Evolutionary conservation across 2,888 invertebrate genomes (phyloP).

Genomic region (Drosophila neutralis): DNA sequence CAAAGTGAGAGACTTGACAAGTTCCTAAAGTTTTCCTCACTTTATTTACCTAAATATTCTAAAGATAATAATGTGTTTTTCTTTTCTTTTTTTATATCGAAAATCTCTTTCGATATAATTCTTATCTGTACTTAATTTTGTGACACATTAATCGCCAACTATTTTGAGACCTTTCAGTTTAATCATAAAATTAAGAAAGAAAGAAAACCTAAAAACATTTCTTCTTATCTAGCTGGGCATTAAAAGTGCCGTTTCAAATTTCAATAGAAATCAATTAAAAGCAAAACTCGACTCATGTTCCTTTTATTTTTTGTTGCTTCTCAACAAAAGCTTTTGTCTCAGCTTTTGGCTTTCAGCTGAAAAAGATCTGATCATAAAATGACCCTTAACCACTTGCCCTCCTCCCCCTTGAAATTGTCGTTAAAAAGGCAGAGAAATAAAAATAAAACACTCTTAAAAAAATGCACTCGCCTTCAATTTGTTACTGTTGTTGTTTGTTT

Average conservation of each 20-base stretch:
- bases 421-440: constrained; percentile 56
- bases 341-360: constrained; percentile 46
- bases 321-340: constrained; percentile 52
- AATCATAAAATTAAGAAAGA: constrained; percentile 32
- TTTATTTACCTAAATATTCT: constrained; percentile 10
- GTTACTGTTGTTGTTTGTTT: constrained; percentile 32
- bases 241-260: constrained; percentile 75
- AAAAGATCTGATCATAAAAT: constrained; percentile 41
- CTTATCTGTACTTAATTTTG: constrained; percentile 4
- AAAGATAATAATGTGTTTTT: constrained; percentile 10
- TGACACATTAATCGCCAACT: constrained; percentile 9
- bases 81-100: neutral
- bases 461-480: constrained; percentile 55
- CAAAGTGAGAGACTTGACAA: constrained; percentile 18
- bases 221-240: constrained; percentile 43
- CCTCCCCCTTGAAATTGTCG: constrained; percentile 65
- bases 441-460: constrained; percentile 25
- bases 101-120: constrained; percentile 13
- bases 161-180: constrained; percentile 19
- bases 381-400: constrained; percentile 2
- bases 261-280: constrained; percentile 74
- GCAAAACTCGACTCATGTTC: constrained; percentile 57
- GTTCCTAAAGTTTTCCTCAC: constrained; percentile 15
- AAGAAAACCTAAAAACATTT: constrained; percentile 10
- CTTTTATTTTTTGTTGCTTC: constrained; percentile 7